A percentile compares a stretch with the other conserved stretches of the same genome.
Conservation (phyloP, 2,888 invertebrate species). For the Synergus japonicus region DNA sequence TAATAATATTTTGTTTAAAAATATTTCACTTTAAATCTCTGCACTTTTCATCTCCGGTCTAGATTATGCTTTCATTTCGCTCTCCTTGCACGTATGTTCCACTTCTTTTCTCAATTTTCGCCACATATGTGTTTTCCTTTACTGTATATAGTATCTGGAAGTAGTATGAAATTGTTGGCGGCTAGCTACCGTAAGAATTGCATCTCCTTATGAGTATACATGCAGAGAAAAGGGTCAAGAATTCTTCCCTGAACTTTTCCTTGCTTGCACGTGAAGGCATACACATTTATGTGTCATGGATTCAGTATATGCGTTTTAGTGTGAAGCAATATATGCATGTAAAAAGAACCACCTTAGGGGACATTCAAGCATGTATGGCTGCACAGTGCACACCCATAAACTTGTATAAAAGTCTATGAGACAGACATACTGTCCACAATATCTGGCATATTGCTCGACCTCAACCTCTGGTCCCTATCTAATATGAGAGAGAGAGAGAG, state of each 20-base stretch:
- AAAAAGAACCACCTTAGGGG: background rate
- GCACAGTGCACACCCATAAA: background rate
- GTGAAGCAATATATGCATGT: conserved; percentile 13
- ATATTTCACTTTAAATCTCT: background rate
- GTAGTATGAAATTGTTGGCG: background rate
- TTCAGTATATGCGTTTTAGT: background rate
- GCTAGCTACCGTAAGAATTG: background rate
- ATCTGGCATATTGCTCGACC: conserved; percentile 4
- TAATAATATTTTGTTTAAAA: background rate
- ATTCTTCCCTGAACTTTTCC: background rate
- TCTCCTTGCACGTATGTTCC: conserved; percentile 69
- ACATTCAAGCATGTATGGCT: background rate
- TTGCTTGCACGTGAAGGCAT: conserved; percentile 31
- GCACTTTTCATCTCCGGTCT: background rate
- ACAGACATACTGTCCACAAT: conserved; percentile 16
- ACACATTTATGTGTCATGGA: background rate
- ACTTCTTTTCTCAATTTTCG: conserved; percentile 31
- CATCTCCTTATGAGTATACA: conserved; percentile 30
- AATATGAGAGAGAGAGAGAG: background rate
- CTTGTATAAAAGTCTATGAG: background rate
- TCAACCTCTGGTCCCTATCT: background rate
- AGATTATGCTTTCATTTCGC: conserved; percentile 69
- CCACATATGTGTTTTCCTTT: conserved; percentile 47
- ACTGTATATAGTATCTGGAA: background rate
- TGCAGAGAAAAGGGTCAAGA: background rate